These are phyloP conservation scores for Meloidogyne chitwoodi DNA, from an alignment of 1,140 invertebrate genomes.

Conservation along the genomic window DNA sequence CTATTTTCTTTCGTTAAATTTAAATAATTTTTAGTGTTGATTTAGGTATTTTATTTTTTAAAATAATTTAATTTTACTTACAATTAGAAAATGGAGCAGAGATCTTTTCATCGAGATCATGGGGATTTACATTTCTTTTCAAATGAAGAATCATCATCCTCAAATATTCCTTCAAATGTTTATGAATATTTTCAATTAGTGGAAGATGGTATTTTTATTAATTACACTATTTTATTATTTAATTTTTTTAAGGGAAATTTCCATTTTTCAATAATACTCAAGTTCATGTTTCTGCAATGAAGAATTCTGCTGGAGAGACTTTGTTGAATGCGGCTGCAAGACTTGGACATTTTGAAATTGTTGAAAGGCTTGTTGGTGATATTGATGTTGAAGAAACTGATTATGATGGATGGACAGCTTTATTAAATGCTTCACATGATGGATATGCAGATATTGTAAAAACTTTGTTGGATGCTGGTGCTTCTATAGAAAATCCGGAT, in stretches of 20 bases:
- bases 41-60: background rate
- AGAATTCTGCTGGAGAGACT: constrained; percentile 50
- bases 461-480: constrained; percentile 79
- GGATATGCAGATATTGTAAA: constrained; percentile 77
- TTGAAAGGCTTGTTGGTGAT: constrained; percentile 37
- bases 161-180: constrained; percentile 21
- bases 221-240: background rate
- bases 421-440: constrained; percentile 83
- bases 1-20: background rate
- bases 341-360: constrained; percentile 45
- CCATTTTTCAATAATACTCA: constrained; percentile 22
- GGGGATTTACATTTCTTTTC: constrained; percentile 10
- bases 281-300: constrained; percentile 20
- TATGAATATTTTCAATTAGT: constrained; percentile 31
- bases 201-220: background rate
- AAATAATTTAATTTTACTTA: background rate
- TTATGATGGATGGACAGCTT: constrained; percentile 82
- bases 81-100: background rate
- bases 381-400: constrained; percentile 56
- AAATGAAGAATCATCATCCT: constrained; percentile 6
- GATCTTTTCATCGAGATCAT: background rate
- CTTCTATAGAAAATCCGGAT: constrained; percentile 82
- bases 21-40: background rate
- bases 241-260: constrained; percentile 5
- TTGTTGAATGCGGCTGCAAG: constrained; percentile 52